Evolutionary conservation across 2,797 vertebrate species (phyloP).

Genomic region (Platyrinchus mystaceus): DNA sequence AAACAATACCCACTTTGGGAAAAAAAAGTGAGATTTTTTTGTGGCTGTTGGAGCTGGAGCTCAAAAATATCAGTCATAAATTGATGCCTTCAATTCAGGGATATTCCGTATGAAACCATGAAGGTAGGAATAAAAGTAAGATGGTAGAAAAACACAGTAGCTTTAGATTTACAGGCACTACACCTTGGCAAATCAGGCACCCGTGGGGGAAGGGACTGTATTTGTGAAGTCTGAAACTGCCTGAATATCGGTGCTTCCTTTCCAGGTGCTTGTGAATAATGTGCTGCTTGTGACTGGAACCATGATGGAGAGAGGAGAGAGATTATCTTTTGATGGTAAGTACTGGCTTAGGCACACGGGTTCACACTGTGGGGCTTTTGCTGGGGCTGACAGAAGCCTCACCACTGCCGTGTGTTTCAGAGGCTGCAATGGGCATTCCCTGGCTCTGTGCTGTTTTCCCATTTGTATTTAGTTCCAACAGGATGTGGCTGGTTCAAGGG

Average conservation of each 20-base stretch:
- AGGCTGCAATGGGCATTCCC: background rate
- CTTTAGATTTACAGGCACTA: background rate
- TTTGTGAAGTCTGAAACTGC: background rate
- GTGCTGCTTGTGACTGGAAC: background rate
- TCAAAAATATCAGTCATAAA: background rate
- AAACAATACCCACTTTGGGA: background rate
- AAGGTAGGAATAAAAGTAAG: background rate
- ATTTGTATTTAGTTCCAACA: background rate
- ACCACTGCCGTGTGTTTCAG: accelerated
- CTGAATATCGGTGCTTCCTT: background rate
- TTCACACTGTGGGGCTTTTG: background rate
- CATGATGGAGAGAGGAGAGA: background rate
- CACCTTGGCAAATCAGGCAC: background rate
- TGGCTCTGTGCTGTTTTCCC: background rate
- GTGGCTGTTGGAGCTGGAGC: background rate
- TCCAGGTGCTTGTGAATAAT: background rate
- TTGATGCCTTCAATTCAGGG: background rate
- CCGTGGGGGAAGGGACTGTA: background rate
- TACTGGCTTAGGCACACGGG: accelerated
- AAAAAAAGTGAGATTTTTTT: background rate
- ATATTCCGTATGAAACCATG: accelerated
- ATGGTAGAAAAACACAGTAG: background rate
- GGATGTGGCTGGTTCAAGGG: background rate
- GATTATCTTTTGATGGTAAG: background rate
- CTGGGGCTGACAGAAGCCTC: background rate